Evolutionary conservation across 2,113 vertebrate genomes (phyloP).

Genomic region (Larimichthys crocea): DNA sequence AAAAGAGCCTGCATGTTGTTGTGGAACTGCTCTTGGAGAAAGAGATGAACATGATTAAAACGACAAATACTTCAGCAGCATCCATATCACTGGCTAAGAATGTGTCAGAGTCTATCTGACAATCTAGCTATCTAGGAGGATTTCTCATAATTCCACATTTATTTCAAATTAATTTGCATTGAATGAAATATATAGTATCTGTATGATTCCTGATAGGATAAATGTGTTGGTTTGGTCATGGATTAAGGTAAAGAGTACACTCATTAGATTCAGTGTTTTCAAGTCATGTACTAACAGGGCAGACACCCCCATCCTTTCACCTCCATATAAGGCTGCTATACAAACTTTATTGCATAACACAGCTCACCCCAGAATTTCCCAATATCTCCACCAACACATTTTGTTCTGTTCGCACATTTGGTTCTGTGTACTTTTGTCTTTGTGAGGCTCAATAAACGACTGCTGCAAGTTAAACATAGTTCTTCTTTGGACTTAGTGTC

Average conservation of each 20-base stretch:
- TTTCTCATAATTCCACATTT: too few species aligned
- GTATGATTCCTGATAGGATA: not conserved
- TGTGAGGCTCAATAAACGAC: conserved; percentile 26
- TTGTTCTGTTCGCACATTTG: not conserved
- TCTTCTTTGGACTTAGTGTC: conserved; percentile 30
- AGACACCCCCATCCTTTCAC: conserved; percentile 6
- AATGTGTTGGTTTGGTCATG: not conserved
- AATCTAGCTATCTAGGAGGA: too few species aligned
- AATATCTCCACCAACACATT: conserved; percentile 40
- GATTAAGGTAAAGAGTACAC: not conserved
- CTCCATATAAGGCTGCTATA: conserved; percentile 56
- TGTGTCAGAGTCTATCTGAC: too few species aligned
- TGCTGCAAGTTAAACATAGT: conserved; percentile 24
- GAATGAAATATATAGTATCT: too few species aligned
- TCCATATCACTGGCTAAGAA: not conserved
- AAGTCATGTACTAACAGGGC: conserved; percentile 40
- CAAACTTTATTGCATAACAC: conserved; percentile 32
- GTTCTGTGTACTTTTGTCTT: conserved; percentile 8
- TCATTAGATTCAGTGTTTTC: not conserved
- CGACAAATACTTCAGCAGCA: conserved; percentile 33
- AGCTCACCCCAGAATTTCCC: conserved; percentile 35
- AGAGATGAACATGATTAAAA: conserved; percentile 29
- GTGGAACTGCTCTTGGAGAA: conserved; percentile 6
- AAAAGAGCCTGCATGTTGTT: conserved; percentile 54
- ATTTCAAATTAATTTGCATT: too few species aligned